phyloP scores from a whole-genome alignment of 2,797 vertebrate species.

The Fratercula arctica region DNA sequence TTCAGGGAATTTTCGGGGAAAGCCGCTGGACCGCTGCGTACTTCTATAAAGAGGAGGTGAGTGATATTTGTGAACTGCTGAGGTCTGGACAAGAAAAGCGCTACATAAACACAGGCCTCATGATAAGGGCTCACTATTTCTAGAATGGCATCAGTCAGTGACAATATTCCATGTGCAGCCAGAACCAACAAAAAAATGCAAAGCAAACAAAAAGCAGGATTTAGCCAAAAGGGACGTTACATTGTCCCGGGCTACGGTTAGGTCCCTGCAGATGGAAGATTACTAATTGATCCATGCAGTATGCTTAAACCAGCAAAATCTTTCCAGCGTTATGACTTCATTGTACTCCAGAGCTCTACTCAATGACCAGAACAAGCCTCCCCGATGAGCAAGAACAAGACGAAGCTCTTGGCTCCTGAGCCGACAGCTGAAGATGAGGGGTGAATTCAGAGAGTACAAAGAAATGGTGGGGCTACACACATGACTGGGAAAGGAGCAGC shows the following conservation, averaged over 20 bases:
- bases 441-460: neutral
- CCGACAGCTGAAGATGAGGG: neutral
- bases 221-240: neutral
- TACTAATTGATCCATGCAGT: neutral
- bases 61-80: neutral
- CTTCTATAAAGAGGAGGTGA: neutral
- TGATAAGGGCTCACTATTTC: neutral
- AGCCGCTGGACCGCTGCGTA: neutral
- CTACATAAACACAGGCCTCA: rapidly evolving
- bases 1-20: neutral
- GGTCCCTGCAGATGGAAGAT: neutral
- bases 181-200: neutral
- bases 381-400: neutral
- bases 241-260: rapidly evolving
- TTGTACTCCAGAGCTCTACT: neutral
- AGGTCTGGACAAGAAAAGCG: neutral
- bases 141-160: neutral
- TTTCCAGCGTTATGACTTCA: neutral
- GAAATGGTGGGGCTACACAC: neutral
- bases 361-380: neutral
- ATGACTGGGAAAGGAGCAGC: neutral
- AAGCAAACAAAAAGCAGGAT: neutral
- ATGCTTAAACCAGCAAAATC: neutral
- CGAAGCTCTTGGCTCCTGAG: rapidly evolving
- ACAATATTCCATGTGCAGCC: neutral